phyloP scores from a whole-genome alignment of 2,888 invertebrate species.

The Philereme vetulata region DNA sequence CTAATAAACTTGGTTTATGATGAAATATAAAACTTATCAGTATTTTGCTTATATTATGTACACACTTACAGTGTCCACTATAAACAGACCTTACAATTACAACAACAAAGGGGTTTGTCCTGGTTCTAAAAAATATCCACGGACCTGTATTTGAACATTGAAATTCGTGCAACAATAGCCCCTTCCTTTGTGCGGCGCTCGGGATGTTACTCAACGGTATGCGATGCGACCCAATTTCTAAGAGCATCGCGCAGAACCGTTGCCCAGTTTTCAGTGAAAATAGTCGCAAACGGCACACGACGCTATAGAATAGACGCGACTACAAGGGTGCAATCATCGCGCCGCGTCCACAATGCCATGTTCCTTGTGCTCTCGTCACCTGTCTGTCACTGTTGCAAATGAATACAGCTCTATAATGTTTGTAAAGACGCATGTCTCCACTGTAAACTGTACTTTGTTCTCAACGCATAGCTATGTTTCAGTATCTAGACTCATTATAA shows the following conservation, averaged over 20 bases:
- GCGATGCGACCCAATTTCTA: conserved; percentile 62
- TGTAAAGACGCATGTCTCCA: no score
- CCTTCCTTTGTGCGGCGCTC: conserved; percentile 36
- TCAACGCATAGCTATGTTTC: no score
- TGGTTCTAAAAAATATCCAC: conserved; percentile 20
- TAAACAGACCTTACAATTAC: conserved; percentile 1
- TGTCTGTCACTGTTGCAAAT: no score
- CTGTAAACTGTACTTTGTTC: no score
- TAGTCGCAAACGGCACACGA: conserved; percentile 45
- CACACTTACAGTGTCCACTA: conserved; percentile 3
- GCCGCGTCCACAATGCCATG: conserved; percentile 8
- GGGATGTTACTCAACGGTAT: conserved; percentile 53
- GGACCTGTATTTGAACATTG: conserved; percentile 26
- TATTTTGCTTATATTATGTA: background rate
- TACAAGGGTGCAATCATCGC: conserved; percentile 9
- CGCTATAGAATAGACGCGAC: conserved; percentile 2
- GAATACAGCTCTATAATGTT: no score
- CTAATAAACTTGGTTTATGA: no score
- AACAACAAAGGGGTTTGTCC: conserved; percentile 14
- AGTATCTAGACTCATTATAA: no score
- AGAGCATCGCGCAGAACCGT: conserved; percentile 47
- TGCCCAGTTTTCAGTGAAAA: conserved; percentile 59
- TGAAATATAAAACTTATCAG: no score
- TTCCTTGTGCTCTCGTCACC: conserved; percentile 3
- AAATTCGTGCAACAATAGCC: conserved; percentile 44